Base-by-base conservation (phyloP, 2,888 invertebrate genomes). In the Dyspetes luteomarginatus region DNA sequence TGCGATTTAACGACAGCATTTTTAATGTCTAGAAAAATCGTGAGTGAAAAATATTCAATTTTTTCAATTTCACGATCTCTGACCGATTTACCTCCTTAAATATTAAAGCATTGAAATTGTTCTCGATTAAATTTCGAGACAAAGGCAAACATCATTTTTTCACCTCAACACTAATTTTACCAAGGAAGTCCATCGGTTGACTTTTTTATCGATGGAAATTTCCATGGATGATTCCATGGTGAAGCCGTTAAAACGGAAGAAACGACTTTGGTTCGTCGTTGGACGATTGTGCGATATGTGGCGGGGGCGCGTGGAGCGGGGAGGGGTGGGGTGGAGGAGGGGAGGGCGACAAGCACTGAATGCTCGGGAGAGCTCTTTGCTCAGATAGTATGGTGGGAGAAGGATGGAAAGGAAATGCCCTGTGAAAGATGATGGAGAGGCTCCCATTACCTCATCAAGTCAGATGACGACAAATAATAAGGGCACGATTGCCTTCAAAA, bases 391-490 rank as follows among this genome's bases (percentile, higher is more conserved):
- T 78, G 75, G 65, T 55, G 78, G 72, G 58, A 73, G 82, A 82
- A 83, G n/a, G 88, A 36, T 36, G 36, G 36, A 36, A 36, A 87
- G 86, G 89, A 89, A 89, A 87, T 86, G 86, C 84, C 84, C 85
- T 87, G 72, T 78, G 88, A 88, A 89, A 88, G 89, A 88, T 88
- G 89, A 89, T 88, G 87, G 84, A 78, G 78, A 67, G 68, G 79
- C 83, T 82, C 84, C 84, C 85, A 89, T 90, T 90, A 90, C 86
- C 86, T 89, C 87, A 89, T 90, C 89, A 89, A 90, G 86, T 83
- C 87, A 85, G 85, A 89, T 89, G 87, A 88, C 43, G 85, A 88
- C 86, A 85, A 85, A 85, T 89, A 88, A 87, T 88, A 87, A 88
- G 86, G 86, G 86, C 84, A 86, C 83, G 60, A 82, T 12, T 76